These are phyloP conservation scores for Falcunculus frontatus DNA, from an alignment of 2,113 vertebrate species.

Conservation along the genomic window DNA sequence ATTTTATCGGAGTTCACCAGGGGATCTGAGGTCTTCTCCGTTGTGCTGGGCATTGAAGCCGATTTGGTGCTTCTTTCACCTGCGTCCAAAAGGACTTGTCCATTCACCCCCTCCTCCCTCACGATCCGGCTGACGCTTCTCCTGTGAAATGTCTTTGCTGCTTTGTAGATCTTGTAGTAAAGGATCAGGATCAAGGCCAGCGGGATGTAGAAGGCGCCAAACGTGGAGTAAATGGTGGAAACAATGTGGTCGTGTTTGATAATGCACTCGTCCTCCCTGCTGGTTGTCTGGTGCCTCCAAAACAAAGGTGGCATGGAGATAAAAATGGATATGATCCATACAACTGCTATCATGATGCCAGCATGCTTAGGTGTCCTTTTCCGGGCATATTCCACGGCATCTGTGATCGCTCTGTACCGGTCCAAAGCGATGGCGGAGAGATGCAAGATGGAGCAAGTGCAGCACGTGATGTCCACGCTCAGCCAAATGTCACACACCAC, in stretches of 20 bases:
- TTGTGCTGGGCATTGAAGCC: slow-evolving; percentile 73
- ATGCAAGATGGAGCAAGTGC: slow-evolving; percentile 96
- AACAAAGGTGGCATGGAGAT: slow-evolving; percentile 92
- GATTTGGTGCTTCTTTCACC: slow-evolving; percentile 79
- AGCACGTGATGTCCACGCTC: slow-evolving; percentile 93
- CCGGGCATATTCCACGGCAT: slow-evolving; percentile 91
- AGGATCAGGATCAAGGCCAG: slow-evolving; percentile 93
- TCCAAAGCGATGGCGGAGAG: slow-evolving; percentile 93
- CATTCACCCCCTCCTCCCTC: slow-evolving; percentile 83
- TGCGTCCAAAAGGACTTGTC: slow-evolving; percentile 82
- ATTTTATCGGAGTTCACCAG: slow-evolving; percentile 83
- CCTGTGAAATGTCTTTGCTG: slow-evolving; percentile 91
- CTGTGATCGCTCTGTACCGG: slow-evolving; percentile 91
- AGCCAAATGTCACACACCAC: slow-evolving; percentile 92
- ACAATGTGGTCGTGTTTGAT: slow-evolving; percentile 92
- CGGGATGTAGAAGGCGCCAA: slow-evolving; percentile 97
- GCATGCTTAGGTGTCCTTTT: slow-evolving; percentile 89
- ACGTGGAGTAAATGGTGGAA: slow-evolving; percentile 91
- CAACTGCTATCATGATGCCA: slow-evolving; percentile 88
- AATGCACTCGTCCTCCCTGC: slow-evolving; percentile 85
- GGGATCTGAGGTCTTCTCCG: slow-evolving; percentile 89
- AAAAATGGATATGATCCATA: slow-evolving; percentile 92
- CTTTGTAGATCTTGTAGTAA: slow-evolving; percentile 98
- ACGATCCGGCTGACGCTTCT: slow-evolving; percentile 83
- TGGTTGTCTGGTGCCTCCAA: slow-evolving; percentile 85